Evolutionary conservation across 2,797 vertebrate species (phyloP).

Genomic region (Sternotherus odoratus): DNA sequence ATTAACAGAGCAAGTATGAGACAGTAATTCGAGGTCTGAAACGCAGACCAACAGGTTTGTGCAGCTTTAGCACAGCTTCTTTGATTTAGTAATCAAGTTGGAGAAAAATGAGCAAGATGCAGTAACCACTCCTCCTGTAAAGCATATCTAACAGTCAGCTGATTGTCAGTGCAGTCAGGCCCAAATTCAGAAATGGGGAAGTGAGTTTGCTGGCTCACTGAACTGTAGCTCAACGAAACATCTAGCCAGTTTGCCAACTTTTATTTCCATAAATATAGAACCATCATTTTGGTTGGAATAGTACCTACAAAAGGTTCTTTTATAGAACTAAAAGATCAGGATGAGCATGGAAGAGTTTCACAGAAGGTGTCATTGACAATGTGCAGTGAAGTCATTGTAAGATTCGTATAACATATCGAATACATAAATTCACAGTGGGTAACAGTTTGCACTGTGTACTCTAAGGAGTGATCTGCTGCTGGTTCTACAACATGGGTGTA

Average conservation of each 20-base stretch:
- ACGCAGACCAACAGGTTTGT: constrained; percentile 4
- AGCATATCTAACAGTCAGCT: constrained; percentile 5
- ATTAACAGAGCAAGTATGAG: not conserved
- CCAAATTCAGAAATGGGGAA: not conserved
- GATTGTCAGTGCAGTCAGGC: constrained; percentile 1
- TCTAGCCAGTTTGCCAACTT: not conserved
- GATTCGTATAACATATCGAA: not conserved
- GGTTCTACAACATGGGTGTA: not conserved
- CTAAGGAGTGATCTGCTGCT: not conserved
- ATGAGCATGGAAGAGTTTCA: not conserved
- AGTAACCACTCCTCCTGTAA: not conserved
- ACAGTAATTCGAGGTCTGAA: not conserved
- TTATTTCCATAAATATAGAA: not conserved
- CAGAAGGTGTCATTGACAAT: not conserved
- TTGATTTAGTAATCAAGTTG: constrained; percentile 47
- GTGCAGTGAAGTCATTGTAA: not conserved
- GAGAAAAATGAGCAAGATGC: constrained; percentile 30
- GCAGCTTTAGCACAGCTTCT: constrained; percentile 34
- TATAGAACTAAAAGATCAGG: not conserved
- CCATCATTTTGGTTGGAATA: not conserved
- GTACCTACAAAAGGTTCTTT: not conserved
- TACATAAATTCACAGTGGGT: not conserved
- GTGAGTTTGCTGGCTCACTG: not conserved
- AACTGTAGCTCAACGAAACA: not conserved
- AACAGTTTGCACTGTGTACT: not conserved